Conservation (phyloP, 1,140 invertebrate species). For the Anthonomus grandis region DNA sequence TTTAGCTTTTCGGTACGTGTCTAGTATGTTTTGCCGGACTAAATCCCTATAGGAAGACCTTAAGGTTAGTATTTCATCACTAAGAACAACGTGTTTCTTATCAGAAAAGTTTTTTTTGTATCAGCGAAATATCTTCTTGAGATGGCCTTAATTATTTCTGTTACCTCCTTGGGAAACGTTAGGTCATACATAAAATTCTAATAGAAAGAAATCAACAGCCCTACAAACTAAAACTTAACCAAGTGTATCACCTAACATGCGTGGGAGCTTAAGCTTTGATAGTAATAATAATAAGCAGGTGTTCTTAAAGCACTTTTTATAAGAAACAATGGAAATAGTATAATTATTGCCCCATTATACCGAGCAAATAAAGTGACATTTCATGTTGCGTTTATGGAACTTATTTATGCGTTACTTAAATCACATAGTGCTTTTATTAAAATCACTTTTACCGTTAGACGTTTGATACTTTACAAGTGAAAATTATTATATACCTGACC, state of each 20-base stretch:
- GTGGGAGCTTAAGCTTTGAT: conserved; percentile 26
- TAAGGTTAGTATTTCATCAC: conserved; percentile 29
- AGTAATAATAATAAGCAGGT: conserved; percentile 24
- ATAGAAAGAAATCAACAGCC: too few relatives aligned
- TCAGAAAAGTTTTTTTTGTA: conserved; percentile 21
- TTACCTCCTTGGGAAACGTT: too few relatives aligned
- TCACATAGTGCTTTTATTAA: too few relatives aligned
- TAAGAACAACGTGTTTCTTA: conserved; percentile 26
- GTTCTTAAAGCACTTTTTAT: conserved; percentile 21
- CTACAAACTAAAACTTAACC: conserved; percentile 21
- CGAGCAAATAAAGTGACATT: conserved; percentile 16
- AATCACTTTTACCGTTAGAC: too few relatives aligned
- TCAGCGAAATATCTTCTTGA: conserved; percentile 16
- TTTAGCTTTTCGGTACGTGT: conserved; percentile 29
- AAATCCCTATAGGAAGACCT: conserved; percentile 24
- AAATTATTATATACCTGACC: too few relatives aligned
- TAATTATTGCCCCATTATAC: conserved; percentile 24
- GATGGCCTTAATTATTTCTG: too few relatives aligned
- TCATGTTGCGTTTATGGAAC: conserved; percentile 17
- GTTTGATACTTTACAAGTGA: too few relatives aligned
- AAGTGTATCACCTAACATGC: conserved; percentile 27
- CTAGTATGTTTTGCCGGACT: conserved; percentile 26
- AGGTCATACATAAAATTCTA: too few relatives aligned
- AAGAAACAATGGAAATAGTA: conserved; percentile 27
- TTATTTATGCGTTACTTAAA: conserved; percentile 6